Evolutionary conservation across 2,888 invertebrate species (phyloP).

Genomic region (Mythimna lalbum): DNA sequence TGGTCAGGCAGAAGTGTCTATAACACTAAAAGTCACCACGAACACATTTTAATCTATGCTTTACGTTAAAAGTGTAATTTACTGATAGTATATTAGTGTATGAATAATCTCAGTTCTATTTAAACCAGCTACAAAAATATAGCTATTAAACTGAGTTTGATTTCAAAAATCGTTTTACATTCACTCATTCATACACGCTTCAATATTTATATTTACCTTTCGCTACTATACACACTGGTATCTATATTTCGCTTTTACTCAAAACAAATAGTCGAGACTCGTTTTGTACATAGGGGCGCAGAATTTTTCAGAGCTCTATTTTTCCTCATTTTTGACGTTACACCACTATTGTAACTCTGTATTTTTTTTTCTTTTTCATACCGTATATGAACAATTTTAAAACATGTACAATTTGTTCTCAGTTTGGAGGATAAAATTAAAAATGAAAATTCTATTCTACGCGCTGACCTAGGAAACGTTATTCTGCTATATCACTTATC

Average conservation of each 20-base stretch:
- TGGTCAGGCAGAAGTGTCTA: no score
- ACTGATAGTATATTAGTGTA: no score
- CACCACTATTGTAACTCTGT: neutral
- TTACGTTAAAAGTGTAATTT: no score
- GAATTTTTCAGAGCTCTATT: neutral
- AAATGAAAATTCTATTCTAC: no score
- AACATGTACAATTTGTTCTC: neutral
- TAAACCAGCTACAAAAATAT: neutral
- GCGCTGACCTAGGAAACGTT: no score
- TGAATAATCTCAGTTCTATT: neutral
- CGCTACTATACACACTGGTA: neutral
- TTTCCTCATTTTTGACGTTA: slow-evolving; percentile 1
- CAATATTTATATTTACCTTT: neutral
- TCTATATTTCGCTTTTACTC: neutral
- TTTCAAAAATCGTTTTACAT: neutral
- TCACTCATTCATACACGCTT: neutral
- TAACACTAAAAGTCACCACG: no score
- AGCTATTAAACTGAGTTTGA: neutral
- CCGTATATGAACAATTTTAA: neutral
- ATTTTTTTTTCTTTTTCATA: neutral
- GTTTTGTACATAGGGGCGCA: slow-evolving; percentile 25
- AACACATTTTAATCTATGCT: no score
- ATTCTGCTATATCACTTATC: no score
- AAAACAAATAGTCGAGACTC: slow-evolving; percentile 10
- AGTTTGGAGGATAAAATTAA: neutral